phyloP scores from a whole-genome alignment of 2,113 vertebrate genomes.

The Narcine bancroftii region DNA sequence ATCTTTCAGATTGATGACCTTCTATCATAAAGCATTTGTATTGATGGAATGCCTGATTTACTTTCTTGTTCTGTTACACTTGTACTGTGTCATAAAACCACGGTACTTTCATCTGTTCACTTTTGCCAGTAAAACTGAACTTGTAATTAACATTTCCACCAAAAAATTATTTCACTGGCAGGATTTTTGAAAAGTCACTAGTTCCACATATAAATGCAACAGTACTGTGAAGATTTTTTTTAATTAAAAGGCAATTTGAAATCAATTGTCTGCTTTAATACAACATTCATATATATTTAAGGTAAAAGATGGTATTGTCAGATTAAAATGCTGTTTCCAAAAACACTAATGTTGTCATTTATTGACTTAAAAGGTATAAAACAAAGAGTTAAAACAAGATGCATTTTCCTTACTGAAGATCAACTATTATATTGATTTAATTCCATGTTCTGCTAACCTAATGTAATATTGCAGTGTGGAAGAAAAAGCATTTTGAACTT shows the following conservation, averaged over 20 bases:
- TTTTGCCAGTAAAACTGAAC: background rate
- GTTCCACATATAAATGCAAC: background rate
- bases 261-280: constrained; percentile 31
- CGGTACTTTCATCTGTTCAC: background rate
- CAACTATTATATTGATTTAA: background rate
- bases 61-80: background rate
- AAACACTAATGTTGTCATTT: background rate
- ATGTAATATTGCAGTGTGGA: background rate
- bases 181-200: constrained; percentile 31
- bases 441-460: background rate
- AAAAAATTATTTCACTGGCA: background rate
- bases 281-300: constrained; percentile 27
- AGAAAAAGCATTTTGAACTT: background rate
- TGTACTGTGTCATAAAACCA: background rate
- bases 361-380: background rate
- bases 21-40: background rate
- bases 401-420: background rate
- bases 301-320: constrained; percentile 17
- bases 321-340: constrained; percentile 35
- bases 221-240: constrained; percentile 18
- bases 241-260: constrained; percentile 14
- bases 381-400: background rate
- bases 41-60: background rate
- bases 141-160: background rate
- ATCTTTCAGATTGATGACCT: too few relatives aligned